Conservation (phyloP, 2,113 vertebrate species). For the Peromyscus maniculatus region DNA sequence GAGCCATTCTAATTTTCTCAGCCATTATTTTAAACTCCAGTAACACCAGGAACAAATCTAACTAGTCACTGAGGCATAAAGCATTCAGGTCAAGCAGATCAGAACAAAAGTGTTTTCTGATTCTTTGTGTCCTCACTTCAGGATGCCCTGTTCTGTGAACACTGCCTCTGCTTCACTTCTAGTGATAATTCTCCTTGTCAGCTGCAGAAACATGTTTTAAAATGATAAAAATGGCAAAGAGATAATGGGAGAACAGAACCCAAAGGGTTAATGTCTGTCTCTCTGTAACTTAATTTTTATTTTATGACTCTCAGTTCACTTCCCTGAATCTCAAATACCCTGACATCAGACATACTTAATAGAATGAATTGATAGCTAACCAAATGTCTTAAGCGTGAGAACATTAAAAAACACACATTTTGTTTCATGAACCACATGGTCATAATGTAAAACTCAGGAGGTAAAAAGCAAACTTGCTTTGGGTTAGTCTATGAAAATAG, state of each 20-base stretch:
- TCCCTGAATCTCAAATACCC: not conserved
- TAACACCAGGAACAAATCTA: slow-evolving; percentile 68
- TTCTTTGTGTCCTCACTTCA: slow-evolving; percentile 60
- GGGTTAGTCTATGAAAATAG: not conserved
- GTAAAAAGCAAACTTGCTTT: not conserved
- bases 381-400: not conserved
- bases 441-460: not conserved
- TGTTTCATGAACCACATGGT: not conserved
- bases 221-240: not conserved
- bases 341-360: not conserved
- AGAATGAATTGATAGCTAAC: not conserved
- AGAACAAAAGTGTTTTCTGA: slow-evolving; percentile 48
- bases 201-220: not conserved
- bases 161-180: not conserved
- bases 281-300: not conserved
- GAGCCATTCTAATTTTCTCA: slow-evolving; percentile 79
- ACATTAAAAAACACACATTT: not conserved
- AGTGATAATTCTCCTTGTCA: slow-evolving; percentile 40
- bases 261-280: not conserved
- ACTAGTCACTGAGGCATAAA: slow-evolving; percentile 61
- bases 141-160: not conserved
- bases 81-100: slow-evolving; percentile 65
- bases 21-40: slow-evolving; percentile 76
- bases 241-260: not conserved
- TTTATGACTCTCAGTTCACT: not conserved